Evolutionary conservation across 2,113 vertebrate genomes (phyloP), one percentile per base, ranked within the genome.

Genomic region (Ranitomeya imitator): DNA sequence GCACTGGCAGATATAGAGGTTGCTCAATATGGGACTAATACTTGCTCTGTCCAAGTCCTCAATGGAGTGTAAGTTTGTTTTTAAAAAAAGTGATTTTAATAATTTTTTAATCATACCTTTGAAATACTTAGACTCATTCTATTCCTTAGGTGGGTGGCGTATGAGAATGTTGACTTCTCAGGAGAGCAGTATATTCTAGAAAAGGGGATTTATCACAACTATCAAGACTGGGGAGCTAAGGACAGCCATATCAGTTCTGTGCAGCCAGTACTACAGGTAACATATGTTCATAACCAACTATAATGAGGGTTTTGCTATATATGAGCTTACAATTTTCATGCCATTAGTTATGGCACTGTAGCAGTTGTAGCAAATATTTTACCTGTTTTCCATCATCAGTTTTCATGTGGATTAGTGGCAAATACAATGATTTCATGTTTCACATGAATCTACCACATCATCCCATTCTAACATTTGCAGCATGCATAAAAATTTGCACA

Each of bases 181-280:
- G 98, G 98, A 0, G 92, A 96, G 90, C 98, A 99, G 92, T 99
- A 95, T 87, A 80, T 99, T 77, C 92, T 99, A 90, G 98, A 99
- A 95, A 99, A 99, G 92, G 98, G 98, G 0, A 96, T 97, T 90
- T 99, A 99, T 89, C 96, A 93, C 60, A 97, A 65, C 92, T 97
- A 94, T 13, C 95, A 96, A 0, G 98, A 99, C 92, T 99, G 98
- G 98, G 98, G 98, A 0, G 93, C 96, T 0, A 69, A 60, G 0
- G 95, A 96, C 87, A 95, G 92, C 37, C 90, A 79, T 91, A 96
- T 99, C 86, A 93, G 95, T 91, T 99, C 98, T 0, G 90, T 96
- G 0, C 98, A 99, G 93, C 98, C 98, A 76, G 95, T 99, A 86
- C 90, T 96, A 52, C 93, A 95, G 94, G 98, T 16, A 67, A 23